Base-by-base conservation (phyloP, 2,113 vertebrate genomes). In the Leptobrachium ailaonicum region DNA sequence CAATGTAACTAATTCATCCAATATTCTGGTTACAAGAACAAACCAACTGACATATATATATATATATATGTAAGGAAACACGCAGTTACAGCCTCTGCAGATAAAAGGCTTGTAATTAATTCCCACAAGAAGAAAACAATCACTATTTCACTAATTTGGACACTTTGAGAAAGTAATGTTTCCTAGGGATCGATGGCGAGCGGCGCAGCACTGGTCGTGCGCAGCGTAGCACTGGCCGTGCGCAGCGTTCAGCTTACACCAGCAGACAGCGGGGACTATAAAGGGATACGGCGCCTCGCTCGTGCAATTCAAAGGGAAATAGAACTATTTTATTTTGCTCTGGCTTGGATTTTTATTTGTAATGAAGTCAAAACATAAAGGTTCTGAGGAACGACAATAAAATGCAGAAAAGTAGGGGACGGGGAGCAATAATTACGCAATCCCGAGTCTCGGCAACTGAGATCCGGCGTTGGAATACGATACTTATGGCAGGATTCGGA, bases 341-440 rank as follows among this genome's bases (percentile, higher is more conserved):
- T 73, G 67, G 43, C 58, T 71, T 4, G 10, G 54, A 8, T 43
- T 63, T 72, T 71, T 53, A 70, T 47, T 79, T 72, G 56, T 71
- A 45, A 63, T 71, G 43, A 78, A 63, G 45, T 50, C 4, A 41
- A 41, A 13, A 47, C 63, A 66, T 77, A 73, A 82, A 72, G 54
- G 62, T 60, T 78, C 53, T 20, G 66, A 44, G 42, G 58, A 12
- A 54, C 2, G 7, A 67, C 45, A 77, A 75, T 75, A 75, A 75
- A 75, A 75, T n/a, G 10, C 41, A 62, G 42, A 45, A 5, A 71
- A 69, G 50, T 60, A 41, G 66, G 58, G 45, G 47, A 47, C 43
- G 32, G 68, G 68, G 67, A 71, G 67, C 56, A 71, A 79, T 64
- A 71, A 71, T 42, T 63, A 71, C 11, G 62, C 42, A 12, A 53